Percentiles rank a stretch among this genome's conserved stretches.
Conservation (phyloP, 2,888 invertebrate species). For the Diploptera punctata region DNA sequence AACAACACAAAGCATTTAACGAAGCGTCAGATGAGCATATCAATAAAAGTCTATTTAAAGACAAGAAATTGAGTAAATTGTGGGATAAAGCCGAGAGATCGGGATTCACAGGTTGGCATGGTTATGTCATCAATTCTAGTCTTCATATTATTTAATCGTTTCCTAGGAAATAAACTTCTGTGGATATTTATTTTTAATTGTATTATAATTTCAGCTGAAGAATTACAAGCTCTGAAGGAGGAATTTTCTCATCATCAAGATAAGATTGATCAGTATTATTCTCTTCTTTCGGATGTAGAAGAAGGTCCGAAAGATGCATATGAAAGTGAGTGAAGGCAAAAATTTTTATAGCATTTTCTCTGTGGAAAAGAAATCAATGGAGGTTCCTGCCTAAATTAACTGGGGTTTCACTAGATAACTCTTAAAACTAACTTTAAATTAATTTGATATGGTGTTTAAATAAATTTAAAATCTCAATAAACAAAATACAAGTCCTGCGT, state of each 20-base stretch:
- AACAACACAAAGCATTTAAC: slow-evolving; percentile 62
- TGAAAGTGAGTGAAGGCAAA: slow-evolving; percentile 77
- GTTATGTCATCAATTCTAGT: too few species aligned
- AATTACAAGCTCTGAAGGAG: slow-evolving; percentile 81
- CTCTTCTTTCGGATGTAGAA: slow-evolving; percentile 75
- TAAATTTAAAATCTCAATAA: too few species aligned
- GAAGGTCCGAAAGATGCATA: slow-evolving; percentile 63
- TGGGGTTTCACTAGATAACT: too few species aligned
- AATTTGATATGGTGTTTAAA: too few species aligned
- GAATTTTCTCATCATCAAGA: slow-evolving; percentile 93
- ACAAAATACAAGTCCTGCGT: too few species aligned
- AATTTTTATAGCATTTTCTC: too few species aligned
- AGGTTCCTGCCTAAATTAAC: too few species aligned
- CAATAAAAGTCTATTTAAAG: slow-evolving; percentile 80
- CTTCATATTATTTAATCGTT: too few species aligned
- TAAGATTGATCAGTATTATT: slow-evolving; percentile 89
- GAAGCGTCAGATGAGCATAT: slow-evolving; percentile 62
- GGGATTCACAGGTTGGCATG: slow-evolving; percentile 79
- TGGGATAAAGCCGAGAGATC: slow-evolving; percentile 90
- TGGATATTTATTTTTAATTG: too few species aligned
- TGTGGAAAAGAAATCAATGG: too few species aligned
- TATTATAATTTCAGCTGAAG: slow-evolving; percentile 67
- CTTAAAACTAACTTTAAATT: too few species aligned
- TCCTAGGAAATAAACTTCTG: too few species aligned
- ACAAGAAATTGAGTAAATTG: slow-evolving; percentile 86